Conservation (phyloP, 1,140 invertebrate genomes). For the Eupristina koningsbergeri region DNA sequence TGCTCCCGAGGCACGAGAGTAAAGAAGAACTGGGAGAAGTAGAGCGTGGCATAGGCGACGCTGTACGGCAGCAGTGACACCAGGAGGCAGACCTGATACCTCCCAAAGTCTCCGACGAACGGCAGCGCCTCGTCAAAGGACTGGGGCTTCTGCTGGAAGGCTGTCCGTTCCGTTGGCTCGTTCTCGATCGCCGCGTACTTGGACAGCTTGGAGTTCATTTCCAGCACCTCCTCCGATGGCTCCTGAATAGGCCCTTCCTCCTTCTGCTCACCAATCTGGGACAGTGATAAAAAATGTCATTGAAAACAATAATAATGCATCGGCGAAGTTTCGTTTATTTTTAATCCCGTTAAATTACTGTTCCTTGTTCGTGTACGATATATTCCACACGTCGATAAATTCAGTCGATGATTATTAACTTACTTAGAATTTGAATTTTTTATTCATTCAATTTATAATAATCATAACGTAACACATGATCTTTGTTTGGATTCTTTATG, state of each 20-base stretch:
- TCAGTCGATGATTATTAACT: too few relatives aligned
- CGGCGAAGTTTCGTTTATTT: not conserved
- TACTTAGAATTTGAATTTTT: too few relatives aligned
- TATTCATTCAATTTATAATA: too few relatives aligned
- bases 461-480: too few relatives aligned
- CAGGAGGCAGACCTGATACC: constrained; percentile 74
- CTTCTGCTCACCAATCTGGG: not conserved
- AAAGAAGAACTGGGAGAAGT: constrained; percentile 71
- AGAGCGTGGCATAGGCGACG: constrained; percentile 65
- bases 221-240: constrained; percentile 13
- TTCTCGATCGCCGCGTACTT: constrained; percentile 24
- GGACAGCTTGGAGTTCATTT: not conserved
- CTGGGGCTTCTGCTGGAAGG: constrained; percentile 62
- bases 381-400: too few relatives aligned
- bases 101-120: constrained; percentile 74
- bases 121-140: constrained; percentile 74
- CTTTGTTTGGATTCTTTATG: too few relatives aligned
- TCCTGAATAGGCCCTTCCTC: not conserved
- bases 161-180: constrained; percentile 59
- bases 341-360: not conserved
- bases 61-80: constrained; percentile 66
- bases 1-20: constrained; percentile 69
- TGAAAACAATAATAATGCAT: not conserved
- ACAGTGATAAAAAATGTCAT: not conserved
- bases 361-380: too few relatives aligned